Evolutionary conservation across 2,888 invertebrate genomes (phyloP).

Genomic region (Zaprionus obscuricornis): DNA sequence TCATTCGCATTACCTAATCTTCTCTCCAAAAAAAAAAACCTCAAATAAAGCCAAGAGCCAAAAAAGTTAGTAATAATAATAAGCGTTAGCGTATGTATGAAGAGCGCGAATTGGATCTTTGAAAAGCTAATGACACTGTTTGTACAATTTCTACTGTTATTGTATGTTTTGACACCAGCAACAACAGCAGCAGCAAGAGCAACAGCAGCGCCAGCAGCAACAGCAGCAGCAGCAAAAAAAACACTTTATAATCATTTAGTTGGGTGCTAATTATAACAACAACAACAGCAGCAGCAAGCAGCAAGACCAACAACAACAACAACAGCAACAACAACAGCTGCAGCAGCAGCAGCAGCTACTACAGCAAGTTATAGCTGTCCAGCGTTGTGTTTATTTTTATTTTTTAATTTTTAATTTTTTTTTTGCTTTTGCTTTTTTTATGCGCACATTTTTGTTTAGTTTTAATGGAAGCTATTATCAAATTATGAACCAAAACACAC

Average conservation of each 20-base stretch:
- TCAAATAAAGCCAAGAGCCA: conserved; percentile 3
- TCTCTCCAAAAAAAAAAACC: conserved; percentile 4
- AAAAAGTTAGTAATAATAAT: not conserved
- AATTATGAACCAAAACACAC: conserved; percentile 62
- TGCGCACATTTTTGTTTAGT: conserved; percentile 51
- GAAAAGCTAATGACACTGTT: conserved; percentile 65
- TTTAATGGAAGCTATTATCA: conserved; percentile 71
- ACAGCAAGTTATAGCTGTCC: conserved; percentile 13
- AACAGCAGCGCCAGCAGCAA: conserved; percentile 34
- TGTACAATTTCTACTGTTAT: conserved; percentile 37
- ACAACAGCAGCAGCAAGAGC: conserved; percentile 24
- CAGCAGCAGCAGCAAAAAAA: conserved; percentile 12
- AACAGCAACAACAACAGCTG: conserved; percentile 13
- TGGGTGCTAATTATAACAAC: conserved; percentile 66
- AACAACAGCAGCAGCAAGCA: conserved; percentile 27
- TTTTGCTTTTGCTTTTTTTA: no score
- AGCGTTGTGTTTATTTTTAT: conserved; percentile 13
- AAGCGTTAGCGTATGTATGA: not conserved
- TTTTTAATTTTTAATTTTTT: no score
- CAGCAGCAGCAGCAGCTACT: conserved; percentile 12
- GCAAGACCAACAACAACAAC: conserved; percentile 30
- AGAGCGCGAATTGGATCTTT: not conserved
- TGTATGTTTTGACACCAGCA: conserved; percentile 46
- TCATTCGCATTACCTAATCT: conserved; percentile 55
- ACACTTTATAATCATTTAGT: conserved; percentile 67